phyloP scores from a whole-genome alignment of 2,113 vertebrate species.

The Perca fluviatilis region DNA sequence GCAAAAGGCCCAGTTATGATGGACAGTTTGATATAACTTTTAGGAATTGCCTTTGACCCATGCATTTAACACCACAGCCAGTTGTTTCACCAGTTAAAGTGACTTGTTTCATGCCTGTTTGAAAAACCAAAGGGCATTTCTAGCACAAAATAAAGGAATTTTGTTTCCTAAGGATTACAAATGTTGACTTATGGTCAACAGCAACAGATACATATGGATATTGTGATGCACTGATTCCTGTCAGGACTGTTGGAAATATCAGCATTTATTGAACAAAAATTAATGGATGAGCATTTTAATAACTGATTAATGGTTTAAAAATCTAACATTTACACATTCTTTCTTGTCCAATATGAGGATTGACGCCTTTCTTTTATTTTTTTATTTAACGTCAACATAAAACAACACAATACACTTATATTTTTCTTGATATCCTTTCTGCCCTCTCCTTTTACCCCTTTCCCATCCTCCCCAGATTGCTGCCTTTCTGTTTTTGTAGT shows the following conservation, averaged over 20 bases:
- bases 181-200: too few species aligned
- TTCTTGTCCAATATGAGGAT: background rate
- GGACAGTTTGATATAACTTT: background rate
- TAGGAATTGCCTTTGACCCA: background rate
- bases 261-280: background rate
- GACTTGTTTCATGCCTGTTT: background rate
- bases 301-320: background rate
- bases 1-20: background rate
- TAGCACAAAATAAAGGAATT: background rate
- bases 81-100: background rate
- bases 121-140: background rate
- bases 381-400: too few species aligned
- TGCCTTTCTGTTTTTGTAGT: background rate
- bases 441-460: too few species aligned
- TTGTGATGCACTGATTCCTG: too few species aligned
- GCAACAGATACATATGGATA: too few species aligned
- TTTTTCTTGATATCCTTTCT: too few species aligned
- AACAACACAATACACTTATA: too few species aligned
- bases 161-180: too few species aligned
- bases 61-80: too few species aligned
- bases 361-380: background rate
- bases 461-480: background rate
- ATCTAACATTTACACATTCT: background rate
- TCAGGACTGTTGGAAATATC: too few species aligned
- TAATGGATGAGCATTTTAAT: background rate